These are phyloP conservation scores for Trematomus bernacchii DNA, from an alignment of 2,797 vertebrate species.

Conservation along the genomic window DNA sequence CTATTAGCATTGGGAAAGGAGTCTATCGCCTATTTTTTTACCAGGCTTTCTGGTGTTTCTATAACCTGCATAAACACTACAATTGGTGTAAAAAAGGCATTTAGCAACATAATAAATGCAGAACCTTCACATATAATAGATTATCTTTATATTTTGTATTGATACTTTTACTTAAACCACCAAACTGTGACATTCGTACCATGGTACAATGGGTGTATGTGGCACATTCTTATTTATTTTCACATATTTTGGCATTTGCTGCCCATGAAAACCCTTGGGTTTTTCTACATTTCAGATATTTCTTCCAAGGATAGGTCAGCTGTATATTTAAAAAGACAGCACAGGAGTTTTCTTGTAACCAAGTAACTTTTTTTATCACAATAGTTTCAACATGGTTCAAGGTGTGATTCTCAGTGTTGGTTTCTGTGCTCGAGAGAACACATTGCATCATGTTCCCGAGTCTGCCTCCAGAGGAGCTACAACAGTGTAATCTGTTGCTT, in stretches of 20 bases:
- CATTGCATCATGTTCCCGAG: conserved; percentile 30
- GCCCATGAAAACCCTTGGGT: background rate
- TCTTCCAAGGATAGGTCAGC: background rate
- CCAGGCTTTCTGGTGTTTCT: too few relatives aligned
- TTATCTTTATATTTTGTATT: background rate
- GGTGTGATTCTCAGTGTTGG: conserved; percentile 19
- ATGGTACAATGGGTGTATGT: background rate
- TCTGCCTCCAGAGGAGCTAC: conserved; percentile 46
- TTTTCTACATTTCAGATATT: background rate
- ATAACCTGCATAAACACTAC: too few relatives aligned
- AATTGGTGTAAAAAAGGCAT: too few relatives aligned
- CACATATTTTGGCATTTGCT: background rate
- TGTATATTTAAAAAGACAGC: background rate
- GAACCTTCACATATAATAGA: background rate
- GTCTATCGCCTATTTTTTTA: too few relatives aligned
- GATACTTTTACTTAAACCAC: background rate
- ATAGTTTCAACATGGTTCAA: background rate
- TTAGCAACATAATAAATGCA: background rate
- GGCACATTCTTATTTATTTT: background rate
- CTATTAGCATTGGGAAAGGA: too few relatives aligned
- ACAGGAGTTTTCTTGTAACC: background rate
- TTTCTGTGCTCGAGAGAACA: conserved; percentile 24
- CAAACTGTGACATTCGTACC: too few relatives aligned
- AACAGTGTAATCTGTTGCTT: conserved; percentile 60
- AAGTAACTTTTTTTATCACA: background rate